These are phyloP conservation scores for Thunnus thynnus DNA, from an alignment of 2,113 vertebrate species.

Conservation along the genomic window DNA sequence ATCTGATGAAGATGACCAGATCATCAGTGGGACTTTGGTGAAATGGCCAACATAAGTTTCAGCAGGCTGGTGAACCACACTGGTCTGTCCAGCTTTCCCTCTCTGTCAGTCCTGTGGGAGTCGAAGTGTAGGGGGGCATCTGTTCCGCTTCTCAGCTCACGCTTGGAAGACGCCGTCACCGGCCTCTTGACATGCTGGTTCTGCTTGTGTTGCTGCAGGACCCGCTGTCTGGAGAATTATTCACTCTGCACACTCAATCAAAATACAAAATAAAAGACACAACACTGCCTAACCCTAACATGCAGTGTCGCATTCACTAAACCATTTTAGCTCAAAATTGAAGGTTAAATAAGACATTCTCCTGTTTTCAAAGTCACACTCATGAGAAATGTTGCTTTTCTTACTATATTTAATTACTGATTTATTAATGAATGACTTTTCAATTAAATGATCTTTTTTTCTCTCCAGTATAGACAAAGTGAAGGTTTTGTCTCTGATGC, in stretches of 20 bases:
- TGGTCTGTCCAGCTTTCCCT: constrained; percentile 13
- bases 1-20: constrained; percentile 35
- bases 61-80: constrained; percentile 49
- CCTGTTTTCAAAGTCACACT: no score
- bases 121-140: constrained; percentile 3
- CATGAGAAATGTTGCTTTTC: not conserved
- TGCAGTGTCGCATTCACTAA: no score
- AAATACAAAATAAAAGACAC: constrained; percentile 20
- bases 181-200: constrained; percentile 29
- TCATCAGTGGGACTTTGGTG: constrained; percentile 49
- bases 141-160: constrained; percentile 36
- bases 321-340: no score
- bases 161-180: constrained; percentile 46
- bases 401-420: not conserved
- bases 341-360: no score
- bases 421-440: not conserved
- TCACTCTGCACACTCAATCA: constrained; percentile 7
- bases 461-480: constrained; percentile 88
- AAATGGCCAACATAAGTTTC: constrained; percentile 43
- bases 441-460: not conserved
- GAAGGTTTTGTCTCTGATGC: constrained; percentile 97
- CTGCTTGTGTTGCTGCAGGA: constrained; percentile 38
- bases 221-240: not conserved
- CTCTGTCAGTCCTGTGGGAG: constrained; percentile 17
- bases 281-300: not conserved